These are phyloP conservation scores for Euclidia mi DNA, from an alignment of 2,888 invertebrate species.

Conservation along the genomic window DNA sequence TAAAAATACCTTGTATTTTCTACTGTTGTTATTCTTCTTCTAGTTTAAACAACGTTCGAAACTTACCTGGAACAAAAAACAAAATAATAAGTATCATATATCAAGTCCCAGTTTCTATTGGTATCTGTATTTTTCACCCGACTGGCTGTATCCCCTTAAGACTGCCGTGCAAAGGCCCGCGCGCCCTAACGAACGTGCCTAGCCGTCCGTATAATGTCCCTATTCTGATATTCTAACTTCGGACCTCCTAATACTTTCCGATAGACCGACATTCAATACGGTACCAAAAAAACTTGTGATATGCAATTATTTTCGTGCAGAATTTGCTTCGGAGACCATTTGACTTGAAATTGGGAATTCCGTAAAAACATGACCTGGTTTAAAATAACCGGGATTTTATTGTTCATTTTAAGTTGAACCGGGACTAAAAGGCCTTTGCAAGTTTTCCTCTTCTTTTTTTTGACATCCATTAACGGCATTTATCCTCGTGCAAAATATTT, in stretches of 20 bases:
- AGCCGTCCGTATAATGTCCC: constrained; percentile 58
- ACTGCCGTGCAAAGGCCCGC: constrained; percentile 37
- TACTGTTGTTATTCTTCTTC: too few species aligned
- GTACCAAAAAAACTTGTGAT: constrained; percentile 40
- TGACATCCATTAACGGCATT: too few species aligned
- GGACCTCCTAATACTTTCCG: constrained; percentile 42
- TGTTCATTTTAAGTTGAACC: constrained; percentile 2
- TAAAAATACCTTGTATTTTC: too few species aligned
- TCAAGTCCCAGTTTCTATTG: constrained; percentile 53
- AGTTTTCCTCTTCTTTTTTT: too few species aligned
- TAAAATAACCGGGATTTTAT: neutral
- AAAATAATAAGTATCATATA: constrained; percentile 50
- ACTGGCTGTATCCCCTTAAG: constrained; percentile 54
- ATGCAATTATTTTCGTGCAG: constrained; percentile 7
- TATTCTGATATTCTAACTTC: constrained; percentile 61
- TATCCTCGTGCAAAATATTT: too few species aligned
- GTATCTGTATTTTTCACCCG: constrained; percentile 69
- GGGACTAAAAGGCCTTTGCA: neutral
- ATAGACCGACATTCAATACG: constrained; percentile 42
- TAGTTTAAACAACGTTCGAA: neutral
- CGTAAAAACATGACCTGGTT: constrained; percentile 12
- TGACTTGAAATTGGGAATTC: constrained; percentile 7
- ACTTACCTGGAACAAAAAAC: constrained; percentile 26
- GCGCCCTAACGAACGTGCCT: constrained; percentile 63
- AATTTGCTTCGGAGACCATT: neutral